A percentile compares a stretch with the other conserved stretches of the same genome.
Conservation (phyloP, 1,140 invertebrate genomes). For the Brachionus calyciflorus region DNA sequence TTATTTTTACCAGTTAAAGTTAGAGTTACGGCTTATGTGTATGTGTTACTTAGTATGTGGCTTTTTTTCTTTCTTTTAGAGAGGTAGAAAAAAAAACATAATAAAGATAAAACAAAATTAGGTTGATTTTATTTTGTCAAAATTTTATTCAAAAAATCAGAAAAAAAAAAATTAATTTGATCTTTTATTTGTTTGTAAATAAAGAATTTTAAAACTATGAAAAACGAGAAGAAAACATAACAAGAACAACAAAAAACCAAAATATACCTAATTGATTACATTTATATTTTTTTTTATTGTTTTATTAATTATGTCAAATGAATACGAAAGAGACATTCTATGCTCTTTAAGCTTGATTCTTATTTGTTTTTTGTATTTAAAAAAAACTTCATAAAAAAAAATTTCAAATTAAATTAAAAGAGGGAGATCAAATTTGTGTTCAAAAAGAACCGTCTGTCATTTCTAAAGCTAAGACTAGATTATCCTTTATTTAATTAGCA, state of each 20-base stretch:
- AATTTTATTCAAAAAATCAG: neutral
- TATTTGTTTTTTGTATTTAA: constrained; percentile 35
- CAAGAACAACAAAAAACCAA: neutral
- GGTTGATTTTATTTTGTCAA: too few species aligned
- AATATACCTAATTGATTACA: constrained; percentile 36
- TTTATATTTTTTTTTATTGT: constrained; percentile 5
- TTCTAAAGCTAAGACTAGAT: constrained; percentile 15
- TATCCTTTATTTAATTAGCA: constrained; percentile 3
- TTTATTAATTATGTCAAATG: constrained; percentile 43
- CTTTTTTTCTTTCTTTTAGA: too few species aligned
- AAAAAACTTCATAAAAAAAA: neutral
- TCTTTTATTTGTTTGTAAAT: constrained; percentile 22
- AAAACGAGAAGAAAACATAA: neutral
- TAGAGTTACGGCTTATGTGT: too few species aligned
- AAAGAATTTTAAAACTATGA: constrained; percentile 29
- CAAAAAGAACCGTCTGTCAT: constrained; percentile 6
- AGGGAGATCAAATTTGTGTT: neutral
- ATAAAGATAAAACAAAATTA: too few species aligned
- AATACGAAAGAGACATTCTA: neutral
- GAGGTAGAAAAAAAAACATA: too few species aligned
- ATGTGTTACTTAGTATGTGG: too few species aligned
- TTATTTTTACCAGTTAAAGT: too few species aligned
- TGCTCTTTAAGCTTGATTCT: too few species aligned
- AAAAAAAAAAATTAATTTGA: neutral
- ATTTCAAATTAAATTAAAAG: too few species aligned